Evolutionary conservation across 2,797 vertebrate species (phyloP).

Genomic region (Thalassophryne amazonica): DNA sequence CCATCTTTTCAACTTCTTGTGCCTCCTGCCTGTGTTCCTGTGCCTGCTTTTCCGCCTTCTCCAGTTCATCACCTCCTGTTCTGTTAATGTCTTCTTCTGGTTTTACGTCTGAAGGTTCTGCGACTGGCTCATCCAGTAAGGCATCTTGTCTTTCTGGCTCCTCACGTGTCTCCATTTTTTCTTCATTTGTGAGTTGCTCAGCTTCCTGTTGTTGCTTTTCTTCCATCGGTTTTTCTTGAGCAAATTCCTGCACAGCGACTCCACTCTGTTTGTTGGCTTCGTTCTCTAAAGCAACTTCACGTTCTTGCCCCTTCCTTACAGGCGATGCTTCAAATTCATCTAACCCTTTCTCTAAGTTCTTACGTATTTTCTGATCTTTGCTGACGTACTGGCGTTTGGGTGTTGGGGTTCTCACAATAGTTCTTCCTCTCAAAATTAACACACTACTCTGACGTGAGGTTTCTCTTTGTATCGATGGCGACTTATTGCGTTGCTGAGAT

Average conservation of each 20-base stretch:
- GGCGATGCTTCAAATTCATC: neutral
- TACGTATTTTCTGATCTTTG: neutral
- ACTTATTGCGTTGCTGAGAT: neutral
- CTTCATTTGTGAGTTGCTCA: neutral
- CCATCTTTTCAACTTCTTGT: neutral
- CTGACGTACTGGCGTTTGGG: neutral
- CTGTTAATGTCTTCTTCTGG: no score
- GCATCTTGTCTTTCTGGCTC: neutral
- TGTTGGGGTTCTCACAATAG: neutral
- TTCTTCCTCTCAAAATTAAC: slow-evolving; percentile 18
- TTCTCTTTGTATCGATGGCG: neutral
- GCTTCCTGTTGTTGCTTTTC: neutral
- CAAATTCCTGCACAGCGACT: neutral
- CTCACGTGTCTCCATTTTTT: neutral
- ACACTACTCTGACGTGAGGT: neutral
- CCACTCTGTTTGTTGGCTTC: neutral
- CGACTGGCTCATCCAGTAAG: neutral
- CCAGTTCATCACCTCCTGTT: slow-evolving; percentile 2
- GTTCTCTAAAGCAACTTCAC: neutral
- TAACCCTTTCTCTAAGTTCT: neutral
- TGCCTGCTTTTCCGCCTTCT: neutral
- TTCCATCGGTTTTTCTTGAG: neutral
- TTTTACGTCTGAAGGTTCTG: slow-evolving; percentile 1
- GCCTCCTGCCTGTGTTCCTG: neutral
- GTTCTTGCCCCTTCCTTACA: neutral